phyloP scores from a whole-genome alignment of 2,888 invertebrate species.

The Cerceris ruficornis region DNA sequence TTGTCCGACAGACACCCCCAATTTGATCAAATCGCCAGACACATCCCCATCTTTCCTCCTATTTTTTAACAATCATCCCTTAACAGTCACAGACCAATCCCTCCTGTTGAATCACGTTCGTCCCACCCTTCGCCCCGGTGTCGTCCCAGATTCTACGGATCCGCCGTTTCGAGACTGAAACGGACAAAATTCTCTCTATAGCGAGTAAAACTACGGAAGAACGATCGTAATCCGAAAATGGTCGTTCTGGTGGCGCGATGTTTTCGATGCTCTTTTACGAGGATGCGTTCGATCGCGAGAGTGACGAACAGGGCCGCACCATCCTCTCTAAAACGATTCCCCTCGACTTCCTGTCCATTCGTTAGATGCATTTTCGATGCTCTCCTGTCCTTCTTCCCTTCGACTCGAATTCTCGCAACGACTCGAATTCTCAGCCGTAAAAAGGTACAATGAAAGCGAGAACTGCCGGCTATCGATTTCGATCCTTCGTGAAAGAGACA shows the following conservation, averaged over 20 bases:
- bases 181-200: conserved; percentile 5
- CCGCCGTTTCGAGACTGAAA: not conserved
- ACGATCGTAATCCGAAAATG: conserved; percentile 12
- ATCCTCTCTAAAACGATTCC: conserved; percentile 12
- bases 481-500: conserved; percentile 23
- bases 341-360: conserved; percentile 23
- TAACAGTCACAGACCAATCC: no score
- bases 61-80: no score
- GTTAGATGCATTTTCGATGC: conserved; percentile 41
- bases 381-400: conserved; percentile 5
- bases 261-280: conserved; percentile 42
- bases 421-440: conserved; percentile 21
- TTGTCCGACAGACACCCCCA: no score
- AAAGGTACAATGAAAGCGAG: conserved; percentile 22
- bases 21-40: no score
- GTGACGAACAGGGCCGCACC: conserved; percentile 9
- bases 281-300: conserved; percentile 28
- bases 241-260: conserved; percentile 13
- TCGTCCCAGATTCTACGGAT: not conserved
- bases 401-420: not conserved
- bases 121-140: not conserved
- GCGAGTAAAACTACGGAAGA: conserved; percentile 6
- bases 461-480: conserved; percentile 31
- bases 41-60: no score
- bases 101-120: not conserved